Evolutionary conservation across 2,797 vertebrate species (phyloP).

Genomic region (Caiman crocodilus): DNA sequence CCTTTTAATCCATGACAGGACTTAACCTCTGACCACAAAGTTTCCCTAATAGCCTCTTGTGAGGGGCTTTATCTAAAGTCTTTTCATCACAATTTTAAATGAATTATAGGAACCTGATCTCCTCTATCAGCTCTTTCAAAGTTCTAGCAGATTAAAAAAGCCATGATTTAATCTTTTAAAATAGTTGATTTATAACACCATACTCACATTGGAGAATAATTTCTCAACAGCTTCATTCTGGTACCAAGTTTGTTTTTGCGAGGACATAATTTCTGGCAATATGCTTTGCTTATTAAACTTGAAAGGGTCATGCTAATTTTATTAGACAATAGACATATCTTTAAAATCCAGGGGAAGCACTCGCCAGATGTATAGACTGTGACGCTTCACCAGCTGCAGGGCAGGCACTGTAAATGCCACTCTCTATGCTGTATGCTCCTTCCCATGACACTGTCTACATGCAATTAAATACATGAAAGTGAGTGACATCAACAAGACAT

Average conservation of each 20-base stretch:
- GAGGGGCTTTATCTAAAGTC: constrained; percentile 28
- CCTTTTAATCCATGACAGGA: constrained; percentile 22
- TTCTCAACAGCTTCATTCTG: constrained; percentile 25
- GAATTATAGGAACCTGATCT: constrained; percentile 11
- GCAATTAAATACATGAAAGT: not conserved
- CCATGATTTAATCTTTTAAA: constrained; percentile 1
- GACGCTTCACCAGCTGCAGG: not conserved
- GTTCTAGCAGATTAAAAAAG: not conserved
- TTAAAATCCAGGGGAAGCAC: constrained; percentile 21
- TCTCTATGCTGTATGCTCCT: not conserved
- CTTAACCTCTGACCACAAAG: constrained; percentile 27
- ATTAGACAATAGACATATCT: not conserved
- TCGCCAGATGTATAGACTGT: constrained; percentile 20
- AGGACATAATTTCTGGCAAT: constrained; percentile 44
- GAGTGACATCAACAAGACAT: not conserved
- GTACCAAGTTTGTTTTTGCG: constrained; percentile 22
- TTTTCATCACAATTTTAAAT: constrained; percentile 34
- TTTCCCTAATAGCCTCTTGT: constrained; percentile 10
- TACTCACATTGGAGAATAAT: constrained; percentile 27
- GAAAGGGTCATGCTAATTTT: constrained; percentile 16
- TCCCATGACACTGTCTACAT: not conserved
- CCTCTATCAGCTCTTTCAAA: constrained; percentile 3
- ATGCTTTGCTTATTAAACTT: constrained; percentile 56
- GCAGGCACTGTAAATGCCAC: not conserved
- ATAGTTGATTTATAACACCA: constrained; percentile 1